These are phyloP conservation scores for Drosophila insularis DNA, from an alignment of 1,140 invertebrate genomes.

Conservation along the genomic window DNA sequence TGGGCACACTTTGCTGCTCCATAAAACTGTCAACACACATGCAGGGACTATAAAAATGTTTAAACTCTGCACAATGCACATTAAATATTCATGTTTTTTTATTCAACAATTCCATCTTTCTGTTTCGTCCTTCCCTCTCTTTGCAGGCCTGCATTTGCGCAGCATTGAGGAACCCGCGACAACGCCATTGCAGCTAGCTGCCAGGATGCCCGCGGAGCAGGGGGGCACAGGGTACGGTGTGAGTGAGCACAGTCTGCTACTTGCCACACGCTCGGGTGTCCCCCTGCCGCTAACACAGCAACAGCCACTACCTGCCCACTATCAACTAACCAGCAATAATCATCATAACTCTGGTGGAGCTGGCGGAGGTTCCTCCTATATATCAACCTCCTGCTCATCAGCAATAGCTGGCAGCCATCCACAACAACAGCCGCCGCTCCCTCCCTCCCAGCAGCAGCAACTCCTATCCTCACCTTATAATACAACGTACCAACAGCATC, in stretches of 20 bases:
- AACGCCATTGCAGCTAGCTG: slow-evolving; percentile 63
- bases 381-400: slow-evolving; percentile 48
- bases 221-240: slow-evolving; percentile 84
- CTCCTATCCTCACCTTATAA: slow-evolving; percentile 19
- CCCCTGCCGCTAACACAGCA: slow-evolving; percentile 81
- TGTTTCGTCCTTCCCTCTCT: neutral
- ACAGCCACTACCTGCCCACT: slow-evolving; percentile 65
- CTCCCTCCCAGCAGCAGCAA: slow-evolving; percentile 28
- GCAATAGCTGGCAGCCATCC: slow-evolving; percentile 11
- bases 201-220: slow-evolving; percentile 87
- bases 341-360: slow-evolving; percentile 12
- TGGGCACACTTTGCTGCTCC: slow-evolving; percentile 20
- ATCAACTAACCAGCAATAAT: slow-evolving; percentile 53
- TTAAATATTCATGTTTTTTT: slow-evolving; percentile 42
- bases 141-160: slow-evolving; percentile 90
- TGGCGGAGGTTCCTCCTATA: slow-evolving; percentile 38
- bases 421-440: slow-evolving; percentile 22
- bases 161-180: slow-evolving; percentile 88
- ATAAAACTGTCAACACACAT: slow-evolving; percentile 60
- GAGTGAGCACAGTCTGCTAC: slow-evolving; percentile 78
- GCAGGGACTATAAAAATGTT: slow-evolving; percentile 26
- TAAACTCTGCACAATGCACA: slow-evolving; percentile 24
- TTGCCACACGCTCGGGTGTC: slow-evolving; percentile 84
- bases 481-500: slow-evolving; percentile 26
- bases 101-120: neutral